These are phyloP conservation scores for Argentina silus DNA, from an alignment of 2,797 vertebrate species.

Conservation along the genomic window DNA sequence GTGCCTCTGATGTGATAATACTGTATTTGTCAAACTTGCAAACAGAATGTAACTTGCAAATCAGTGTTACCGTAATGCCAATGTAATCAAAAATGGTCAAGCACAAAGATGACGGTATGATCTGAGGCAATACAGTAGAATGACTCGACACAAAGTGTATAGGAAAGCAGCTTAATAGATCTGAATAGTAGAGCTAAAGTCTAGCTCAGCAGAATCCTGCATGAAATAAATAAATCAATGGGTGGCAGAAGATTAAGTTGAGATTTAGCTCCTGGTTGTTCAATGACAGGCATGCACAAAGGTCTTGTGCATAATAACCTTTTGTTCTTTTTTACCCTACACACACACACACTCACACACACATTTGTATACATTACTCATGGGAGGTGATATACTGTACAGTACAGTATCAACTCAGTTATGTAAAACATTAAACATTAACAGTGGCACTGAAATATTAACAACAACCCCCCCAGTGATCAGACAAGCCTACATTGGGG, in stretches of 20 bases:
- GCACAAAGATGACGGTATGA: neutral
- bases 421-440: neutral
- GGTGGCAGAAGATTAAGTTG: slow-evolving; percentile 56
- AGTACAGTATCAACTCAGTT: neutral
- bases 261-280: slow-evolving; percentile 40
- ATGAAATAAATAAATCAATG: neutral
- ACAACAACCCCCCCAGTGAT: neutral
- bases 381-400: neutral
- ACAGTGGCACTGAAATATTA: neutral
- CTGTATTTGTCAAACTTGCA: too few relatives aligned
- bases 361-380: slow-evolving; percentile 1
- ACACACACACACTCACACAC: slow-evolving; percentile 5
- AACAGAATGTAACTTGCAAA: too few relatives aligned
- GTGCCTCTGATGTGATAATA: too few relatives aligned
- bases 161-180: neutral
- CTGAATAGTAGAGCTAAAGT: neutral
- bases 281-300: neutral
- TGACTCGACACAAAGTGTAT: neutral
- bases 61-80: too few relatives aligned
- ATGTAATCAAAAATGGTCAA: too few relatives aligned
- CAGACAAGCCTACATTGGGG: neutral
- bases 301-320: neutral
- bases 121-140: neutral
- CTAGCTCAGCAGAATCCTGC: neutral
- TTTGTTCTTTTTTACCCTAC: neutral